These are phyloP conservation scores for Penaeus monodon DNA, from an alignment of 2,888 invertebrate species.

Conservation along the genomic window DNA sequence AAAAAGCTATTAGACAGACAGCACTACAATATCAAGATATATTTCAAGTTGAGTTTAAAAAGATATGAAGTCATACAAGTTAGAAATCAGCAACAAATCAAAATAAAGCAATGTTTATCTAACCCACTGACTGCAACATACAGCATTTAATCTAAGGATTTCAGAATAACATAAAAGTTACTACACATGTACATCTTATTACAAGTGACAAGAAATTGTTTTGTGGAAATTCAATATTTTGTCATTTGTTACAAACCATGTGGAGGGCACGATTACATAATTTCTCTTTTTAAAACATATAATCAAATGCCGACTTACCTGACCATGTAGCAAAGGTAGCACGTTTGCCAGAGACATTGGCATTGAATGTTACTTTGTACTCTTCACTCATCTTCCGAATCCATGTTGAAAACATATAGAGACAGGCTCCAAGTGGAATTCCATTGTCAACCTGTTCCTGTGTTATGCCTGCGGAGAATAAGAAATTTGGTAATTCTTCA, in stretches of 20 bases:
- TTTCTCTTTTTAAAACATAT: no score
- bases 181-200: no score
- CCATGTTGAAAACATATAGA: slow-evolving; percentile 75
- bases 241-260: no score
- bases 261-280: slow-evolving; percentile 67
- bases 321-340: slow-evolving; percentile 75
- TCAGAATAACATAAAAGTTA: no score
- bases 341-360: slow-evolving; percentile 67
- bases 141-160: no score
- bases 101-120: no score
- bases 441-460: slow-evolving; percentile 74
- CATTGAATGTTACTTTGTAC: slow-evolving; percentile 70
- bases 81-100: no score
- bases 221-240: neutral
- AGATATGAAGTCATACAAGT: no score
- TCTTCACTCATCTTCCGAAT: slow-evolving; percentile 72
- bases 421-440: slow-evolving; percentile 72
- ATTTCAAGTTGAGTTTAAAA: no score
- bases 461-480: slow-evolving; percentile 72
- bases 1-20: no score
- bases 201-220: neutral
- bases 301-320: slow-evolving; percentile 12
- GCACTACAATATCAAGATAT: no score
- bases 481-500: neutral
- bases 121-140: no score